Evolutionary conservation across 2,888 invertebrate genomes (phyloP), one percentile per base, ranked within the genome.

Genomic region (Psylliodes chrysocephalus): DNA sequence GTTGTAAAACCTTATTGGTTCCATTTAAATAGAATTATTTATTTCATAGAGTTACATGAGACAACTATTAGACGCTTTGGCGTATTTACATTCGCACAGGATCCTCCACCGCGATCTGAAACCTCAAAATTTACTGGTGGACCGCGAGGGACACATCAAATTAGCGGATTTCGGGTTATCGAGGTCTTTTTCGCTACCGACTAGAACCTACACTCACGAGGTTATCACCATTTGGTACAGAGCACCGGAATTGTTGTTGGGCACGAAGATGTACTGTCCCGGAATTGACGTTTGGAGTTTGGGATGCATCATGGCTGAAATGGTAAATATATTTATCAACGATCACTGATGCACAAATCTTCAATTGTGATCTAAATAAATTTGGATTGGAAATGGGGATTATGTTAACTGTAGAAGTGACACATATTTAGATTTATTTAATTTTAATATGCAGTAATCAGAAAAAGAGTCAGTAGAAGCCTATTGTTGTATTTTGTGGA

Each of bases 141-240:
- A 95, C 78, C 89, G 89, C 73, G 90, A 92, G 75, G 97, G 98
- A 8, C 88, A 91, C 60, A 96, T 99, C 64, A 99, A 99, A 86
- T 89, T 99, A 10, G 99, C 98, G 1, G 99, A 99, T 83, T 98
- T 99, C 85, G 98, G 98, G 42, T 86, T 99, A 53, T 98, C 98
- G 0, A 88, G 98, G 71, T 95, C 96, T 0, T 96, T 98, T 82
- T 96, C 97, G 17, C 93, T 98, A 57, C 98, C 98, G 0, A 93
- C 98, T 4, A 86, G 98, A 66, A 93, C 95, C 54, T 98, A 96
- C 83, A 99, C 98, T 0, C 91, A 91, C 73, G 91, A 95, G 87
- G 96, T 98, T 42, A 96, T 98, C 15, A 98, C 98, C 0, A 85
- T 98, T 42, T 98, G 98, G 98, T 98, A 98, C 83, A 87, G 98